Evolutionary conservation across 1,140 invertebrate genomes (phyloP), one percentile per base, ranked within the genome.

Genomic region (Ceratina australensis): DNA sequence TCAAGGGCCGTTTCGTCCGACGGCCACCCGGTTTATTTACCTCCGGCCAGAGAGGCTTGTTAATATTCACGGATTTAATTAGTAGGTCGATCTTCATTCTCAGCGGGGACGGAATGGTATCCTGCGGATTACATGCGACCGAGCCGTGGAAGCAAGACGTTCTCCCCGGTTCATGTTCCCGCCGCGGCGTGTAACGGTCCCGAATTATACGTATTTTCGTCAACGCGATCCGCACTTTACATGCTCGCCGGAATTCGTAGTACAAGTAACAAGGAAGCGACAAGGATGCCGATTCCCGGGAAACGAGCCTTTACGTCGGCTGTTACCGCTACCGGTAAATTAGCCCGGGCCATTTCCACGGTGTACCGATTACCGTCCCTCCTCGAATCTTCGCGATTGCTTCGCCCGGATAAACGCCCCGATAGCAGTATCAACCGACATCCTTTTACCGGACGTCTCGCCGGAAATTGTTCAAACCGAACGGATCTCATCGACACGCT

Each of bases 281-380:
- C 47, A 42, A 18, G 64, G 22, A 15, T 42, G 33, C 33, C 33
- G 33, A 42, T 42, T 42, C 33, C 33, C 33, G 33, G 33, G 33
- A 59, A 50, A 60, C 57, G 22, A 61, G 57, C 28, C 5, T 42
- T 42, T 42, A 42, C 33, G 33, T 12, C 15, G 56, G 24, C 49
- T n/a, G 69, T 72, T 72, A 72, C 42, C 42, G 56, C 57, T 24
- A 61, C 42, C 42, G 54, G 57, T 49, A 72, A 72, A 72, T 72
- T 61, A 60, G 56, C 24, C 56, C 20, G 33, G n/a, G 24, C 33
- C 20, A 18, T 2, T 54, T 33, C 54, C 16, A 71, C 56, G 28
- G n/a, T 47, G 54, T 24, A 26, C 54, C 33, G 42, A 60, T 60
- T 72, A 61, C 57, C 56, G 57, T 50, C 26, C 18, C 49, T 52